Evolutionary conservation across 1,140 invertebrate genomes (phyloP), one percentile per base, ranked within the genome.

Genomic region (Schlechtendalia chinensis): DNA sequence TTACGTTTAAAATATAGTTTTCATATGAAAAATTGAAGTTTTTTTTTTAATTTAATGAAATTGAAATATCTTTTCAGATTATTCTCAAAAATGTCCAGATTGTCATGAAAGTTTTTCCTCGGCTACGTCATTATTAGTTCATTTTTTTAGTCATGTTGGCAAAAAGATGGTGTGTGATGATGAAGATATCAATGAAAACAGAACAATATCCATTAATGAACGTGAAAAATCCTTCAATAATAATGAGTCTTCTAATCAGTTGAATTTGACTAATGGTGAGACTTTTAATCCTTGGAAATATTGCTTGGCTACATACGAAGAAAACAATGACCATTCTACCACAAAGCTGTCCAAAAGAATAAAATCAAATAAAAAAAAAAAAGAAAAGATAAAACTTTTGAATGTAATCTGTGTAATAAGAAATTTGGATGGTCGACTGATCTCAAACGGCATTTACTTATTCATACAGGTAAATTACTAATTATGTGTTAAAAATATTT

Each of bases 401-500:
- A 82, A 29, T 86, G 85, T 82, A 82, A 81, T 45, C 81, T 83
- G 58, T 86, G 85, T 83, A 80, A 45, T 19, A 85, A 85, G 82
- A 81, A 83, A 59, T 86, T 86, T 82, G 85, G 85, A 27, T 86
- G 85, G 85, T 84, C 85, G 8, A 86, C 85, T 19, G 85, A 86
- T 82, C 82, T 86, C 22, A 87, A 86, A 82, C 67, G 92, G 1
- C 92, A 94, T 86, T 89, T 92, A 81, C 84, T 93, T 45, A 90
- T 92, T 0, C 93, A 94, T 84, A 91, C 91, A 2, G 91, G 75
- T 79, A 79, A 12, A 14, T 50, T 12, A n/a, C n/a, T n/a, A n/a
- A n/a, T n/a, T n/a, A n/a, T n/a, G n/a, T n/a, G n/a, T n/a, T n/a
- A n/a, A n/a, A 12, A 50, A 50, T 50, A 50, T 14, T 24, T 59